Evolutionary conservation across 2,113 vertebrate genomes (phyloP).

Genomic region (Gallinago paraguaiae): DNA sequence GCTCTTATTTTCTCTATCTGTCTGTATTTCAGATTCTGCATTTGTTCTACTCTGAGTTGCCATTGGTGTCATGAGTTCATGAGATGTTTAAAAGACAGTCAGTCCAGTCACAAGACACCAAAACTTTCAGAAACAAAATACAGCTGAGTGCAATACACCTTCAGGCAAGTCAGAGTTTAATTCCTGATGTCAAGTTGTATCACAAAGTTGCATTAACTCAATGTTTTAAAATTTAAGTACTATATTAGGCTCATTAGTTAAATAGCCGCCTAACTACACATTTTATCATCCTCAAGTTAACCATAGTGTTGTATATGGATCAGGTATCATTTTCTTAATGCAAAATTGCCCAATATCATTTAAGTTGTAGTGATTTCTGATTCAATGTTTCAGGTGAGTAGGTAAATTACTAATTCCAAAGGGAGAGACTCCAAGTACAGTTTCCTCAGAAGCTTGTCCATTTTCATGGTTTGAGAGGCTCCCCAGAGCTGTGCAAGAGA

Average conservation of each 20-base stretch:
- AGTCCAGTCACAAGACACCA: not conserved
- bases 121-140: not conserved
- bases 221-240: not conserved
- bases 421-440: not conserved
- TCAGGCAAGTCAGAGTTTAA: not conserved
- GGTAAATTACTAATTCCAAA: not conserved
- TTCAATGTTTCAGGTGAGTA: not conserved
- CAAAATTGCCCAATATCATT: not conserved
- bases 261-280: not conserved
- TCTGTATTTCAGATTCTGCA: not conserved
- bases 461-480: not conserved
- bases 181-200: not conserved
- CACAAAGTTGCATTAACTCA: not conserved
- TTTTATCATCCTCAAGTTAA: not conserved
- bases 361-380: not conserved
- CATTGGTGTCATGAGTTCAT: not conserved
- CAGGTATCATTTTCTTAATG: not conserved
- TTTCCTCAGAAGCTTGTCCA: not conserved
- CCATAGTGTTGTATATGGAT: not conserved
- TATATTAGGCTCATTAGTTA: not conserved
- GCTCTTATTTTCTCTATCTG: not conserved
- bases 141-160: not conserved
- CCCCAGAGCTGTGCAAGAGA: not conserved
- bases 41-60: not conserved
- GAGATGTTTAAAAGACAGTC: not conserved